phyloP scores from a whole-genome alignment of 2,888 invertebrate species.

The Spicauda simplicius region DNA sequence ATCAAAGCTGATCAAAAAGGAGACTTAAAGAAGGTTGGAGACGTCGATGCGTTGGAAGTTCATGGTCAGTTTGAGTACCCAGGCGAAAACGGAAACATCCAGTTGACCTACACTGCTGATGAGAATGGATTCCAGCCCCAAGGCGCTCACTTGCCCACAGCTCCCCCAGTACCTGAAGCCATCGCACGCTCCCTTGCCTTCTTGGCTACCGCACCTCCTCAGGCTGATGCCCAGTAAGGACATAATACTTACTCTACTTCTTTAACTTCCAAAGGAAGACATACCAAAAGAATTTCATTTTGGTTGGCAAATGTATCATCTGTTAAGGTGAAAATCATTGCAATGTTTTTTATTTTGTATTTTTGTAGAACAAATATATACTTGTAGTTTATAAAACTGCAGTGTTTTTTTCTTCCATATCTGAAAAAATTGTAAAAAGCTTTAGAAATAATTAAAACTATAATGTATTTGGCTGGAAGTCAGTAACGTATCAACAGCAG shows the following conservation, averaged over 20 bases:
- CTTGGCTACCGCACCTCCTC: constrained; percentile 86
- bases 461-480: too few species aligned
- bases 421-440: too few species aligned
- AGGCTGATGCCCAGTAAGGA: constrained; percentile 50
- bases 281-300: constrained; percentile 4
- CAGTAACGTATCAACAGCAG: too few species aligned
- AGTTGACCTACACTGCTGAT: constrained; percentile 88
- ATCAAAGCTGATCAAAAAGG: constrained; percentile 86
- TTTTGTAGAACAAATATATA: constrained; percentile 39
- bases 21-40: constrained; percentile 85
- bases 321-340: background rate
- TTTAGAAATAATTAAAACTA: too few species aligned
- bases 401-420: background rate
- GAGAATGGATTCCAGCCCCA: constrained; percentile 89
- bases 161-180: constrained; percentile 89
- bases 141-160: constrained; percentile 86
- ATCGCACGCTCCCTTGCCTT: constrained; percentile 88
- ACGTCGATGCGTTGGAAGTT: constrained; percentile 82
- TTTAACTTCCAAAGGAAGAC: background rate
- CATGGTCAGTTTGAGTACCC: constrained; percentile 88
- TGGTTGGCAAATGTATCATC: constrained; percentile 5
- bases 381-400: background rate
- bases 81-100: constrained; percentile 87
- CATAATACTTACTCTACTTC: background rate
- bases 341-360: constrained; percentile 34